Evolutionary conservation across 53 echinoderm and acorn worm species (phyloP).

Genomic region (Henricia sp.): DNA sequence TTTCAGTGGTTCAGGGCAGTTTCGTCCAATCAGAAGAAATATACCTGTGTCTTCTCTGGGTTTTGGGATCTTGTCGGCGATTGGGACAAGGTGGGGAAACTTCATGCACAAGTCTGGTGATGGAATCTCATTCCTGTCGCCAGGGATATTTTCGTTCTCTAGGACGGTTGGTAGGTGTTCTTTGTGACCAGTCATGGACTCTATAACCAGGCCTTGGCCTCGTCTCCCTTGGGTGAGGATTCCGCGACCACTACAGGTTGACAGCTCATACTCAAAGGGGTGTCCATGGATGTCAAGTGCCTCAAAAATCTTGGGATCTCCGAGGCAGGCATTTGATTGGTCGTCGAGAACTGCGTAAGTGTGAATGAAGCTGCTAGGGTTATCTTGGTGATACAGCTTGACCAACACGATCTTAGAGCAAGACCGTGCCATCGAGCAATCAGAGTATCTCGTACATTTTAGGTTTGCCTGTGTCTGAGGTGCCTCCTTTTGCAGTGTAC

Average conservation of each 20-base stretch:
- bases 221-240: background rate
- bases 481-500: too few species aligned
- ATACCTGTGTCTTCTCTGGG: slow-evolving; percentile 48
- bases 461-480: slow-evolving; percentile 13
- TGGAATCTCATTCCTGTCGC: slow-evolving; percentile 57
- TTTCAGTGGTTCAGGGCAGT: slow-evolving; percentile 73
- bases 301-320: slow-evolving; percentile 43
- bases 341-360: slow-evolving; percentile 57
- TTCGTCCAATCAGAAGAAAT: slow-evolving; percentile 51
- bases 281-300: slow-evolving; percentile 39
- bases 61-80: slow-evolving; percentile 25
- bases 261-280: slow-evolving; percentile 45
- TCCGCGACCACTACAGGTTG: slow-evolving; percentile 44
- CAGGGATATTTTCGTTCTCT: slow-evolving; percentile 52
- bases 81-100: slow-evolving; percentile 11
- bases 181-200: slow-evolving; percentile 17
- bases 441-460: slow-evolving; percentile 49
- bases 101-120: slow-evolving; percentile 33
- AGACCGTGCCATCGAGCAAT: slow-evolving; percentile 29
- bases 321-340: slow-evolving; percentile 64
- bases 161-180: slow-evolving; percentile 68
- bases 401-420: slow-evolving; percentile 50
- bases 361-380: slow-evolving; percentile 23
- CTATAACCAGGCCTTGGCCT: slow-evolving; percentile 23
- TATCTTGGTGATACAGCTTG: slow-evolving; percentile 26